phyloP scores from a whole-genome alignment of 2,113 vertebrate species.

The Gambusia affinis region DNA sequence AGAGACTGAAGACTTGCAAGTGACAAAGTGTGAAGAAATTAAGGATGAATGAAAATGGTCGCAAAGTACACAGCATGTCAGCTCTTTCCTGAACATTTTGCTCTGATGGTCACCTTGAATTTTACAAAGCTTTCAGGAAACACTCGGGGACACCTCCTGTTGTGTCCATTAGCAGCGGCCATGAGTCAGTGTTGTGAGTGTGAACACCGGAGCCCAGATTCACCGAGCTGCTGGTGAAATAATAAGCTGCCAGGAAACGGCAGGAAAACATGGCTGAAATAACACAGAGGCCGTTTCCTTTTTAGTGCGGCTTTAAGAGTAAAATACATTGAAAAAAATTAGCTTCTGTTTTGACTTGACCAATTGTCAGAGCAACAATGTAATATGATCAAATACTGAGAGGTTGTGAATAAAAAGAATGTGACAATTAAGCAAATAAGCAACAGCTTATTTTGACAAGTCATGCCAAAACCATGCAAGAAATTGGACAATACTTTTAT shows the following conservation, averaged over 20 bases:
- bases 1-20: not conserved
- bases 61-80: conserved; percentile 1
- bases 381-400: not conserved
- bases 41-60: not conserved
- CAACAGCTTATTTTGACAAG: not conserved
- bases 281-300: conserved; percentile 3
- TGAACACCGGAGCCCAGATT: conserved; percentile 23
- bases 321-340: conserved; percentile 19
- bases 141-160: not conserved
- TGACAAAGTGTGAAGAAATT: not conserved
- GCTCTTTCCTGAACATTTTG: conserved; percentile 9
- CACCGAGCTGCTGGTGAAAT: conserved; percentile 9
- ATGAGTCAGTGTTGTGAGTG: conserved; percentile 31
- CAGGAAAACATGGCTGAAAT: conserved; percentile 1
- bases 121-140: conserved; percentile 22
- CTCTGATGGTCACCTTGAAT: conserved; percentile 17
- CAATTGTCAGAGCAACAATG: no score
- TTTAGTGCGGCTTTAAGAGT: conserved; percentile 28
- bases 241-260: conserved; percentile 33
- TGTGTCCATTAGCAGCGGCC: conserved; percentile 30
- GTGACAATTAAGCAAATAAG: not conserved
- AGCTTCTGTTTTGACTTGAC: conserved; percentile 6
- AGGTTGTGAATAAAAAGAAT: no score
- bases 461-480: not conserved
- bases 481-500: not conserved